Evolutionary conservation across 1,140 invertebrate species (phyloP).

Genomic region (Papilio aristodemus): DNA sequence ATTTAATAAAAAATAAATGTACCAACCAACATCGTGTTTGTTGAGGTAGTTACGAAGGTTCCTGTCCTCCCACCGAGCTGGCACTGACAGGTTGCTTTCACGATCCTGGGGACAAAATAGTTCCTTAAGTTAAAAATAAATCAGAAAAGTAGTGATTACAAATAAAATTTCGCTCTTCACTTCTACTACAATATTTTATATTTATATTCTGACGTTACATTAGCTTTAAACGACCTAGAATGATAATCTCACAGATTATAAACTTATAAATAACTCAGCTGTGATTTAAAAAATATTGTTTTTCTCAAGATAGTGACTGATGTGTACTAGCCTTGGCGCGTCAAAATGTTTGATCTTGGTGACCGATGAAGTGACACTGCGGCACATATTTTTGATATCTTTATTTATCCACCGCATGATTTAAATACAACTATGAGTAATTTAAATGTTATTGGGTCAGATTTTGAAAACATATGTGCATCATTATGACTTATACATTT

Average conservation of each 20-base stretch:
- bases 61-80: conserved; percentile 86
- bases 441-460: conserved; percentile 10
- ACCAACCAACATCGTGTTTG: conserved; percentile 83
- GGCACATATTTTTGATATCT: conserved; percentile 20
- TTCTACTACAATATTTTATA: too few species aligned
- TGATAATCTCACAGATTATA: background rate
- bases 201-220: background rate
- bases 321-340: conserved; percentile 13
- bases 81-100: conserved; percentile 84
- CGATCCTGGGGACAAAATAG: conserved; percentile 77
- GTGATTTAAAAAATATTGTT: conserved; percentile 5
- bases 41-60: conserved; percentile 85
- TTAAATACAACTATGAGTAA: conserved; percentile 22
- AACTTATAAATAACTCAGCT: conserved; percentile 27
- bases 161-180: too few species aligned
- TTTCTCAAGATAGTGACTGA: conserved; percentile 19
- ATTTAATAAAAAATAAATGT: background rate
- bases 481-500: background rate
- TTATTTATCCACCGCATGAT: background rate
- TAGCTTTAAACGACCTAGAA: background rate
- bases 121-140: conserved; percentile 25
- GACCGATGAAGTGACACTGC: conserved; percentile 20
- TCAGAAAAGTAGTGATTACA: too few species aligned
- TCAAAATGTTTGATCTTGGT: conserved; percentile 22
- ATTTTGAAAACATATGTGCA: background rate